These are phyloP conservation scores for Omphaloscelis lunosa DNA, from an alignment of 2,888 invertebrate genomes.

Conservation along the genomic window DNA sequence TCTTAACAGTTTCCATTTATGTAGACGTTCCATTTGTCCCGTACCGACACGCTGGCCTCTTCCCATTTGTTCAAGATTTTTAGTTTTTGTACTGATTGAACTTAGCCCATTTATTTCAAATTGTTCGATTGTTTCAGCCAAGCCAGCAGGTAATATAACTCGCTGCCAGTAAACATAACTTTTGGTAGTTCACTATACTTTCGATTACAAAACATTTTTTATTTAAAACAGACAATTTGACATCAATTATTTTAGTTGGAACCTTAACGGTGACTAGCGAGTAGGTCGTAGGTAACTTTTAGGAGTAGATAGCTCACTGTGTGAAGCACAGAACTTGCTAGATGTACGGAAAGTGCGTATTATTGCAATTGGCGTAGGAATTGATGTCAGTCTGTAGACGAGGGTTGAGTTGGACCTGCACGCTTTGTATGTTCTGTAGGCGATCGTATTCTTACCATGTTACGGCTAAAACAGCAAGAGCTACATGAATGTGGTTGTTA, in stretches of 20 bases:
- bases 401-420: conserved; percentile 53
- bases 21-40: conserved; percentile 26
- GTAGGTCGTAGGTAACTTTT: conserved; percentile 25
- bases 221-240: conserved; percentile 25
- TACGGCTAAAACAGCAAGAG: conserved; percentile 14
- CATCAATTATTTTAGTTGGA: conserved; percentile 30
- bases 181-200: conserved; percentile 39
- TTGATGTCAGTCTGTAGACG: conserved; percentile 42
- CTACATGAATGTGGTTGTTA: neutral
- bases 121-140: conserved; percentile 70
- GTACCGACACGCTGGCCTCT: conserved; percentile 45
- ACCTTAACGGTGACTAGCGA: conserved; percentile 30
- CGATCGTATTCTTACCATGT: conserved; percentile 14
- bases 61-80: conserved; percentile 54
- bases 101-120: conserved; percentile 68
- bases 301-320: conserved; percentile 15
- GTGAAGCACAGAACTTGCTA: conserved; percentile 12
- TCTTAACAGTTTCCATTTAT: conserved; percentile 1
- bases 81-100: conserved; percentile 63
- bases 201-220: conserved; percentile 14
- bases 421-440: conserved; percentile 44
- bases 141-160: conserved; percentile 67
- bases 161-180: conserved; percentile 63
- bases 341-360: conserved; percentile 9
- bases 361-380: conserved; percentile 29